These are phyloP conservation scores for Geotrupes spiniger DNA, from an alignment of 2,888 invertebrate species.

Conservation along the genomic window DNA sequence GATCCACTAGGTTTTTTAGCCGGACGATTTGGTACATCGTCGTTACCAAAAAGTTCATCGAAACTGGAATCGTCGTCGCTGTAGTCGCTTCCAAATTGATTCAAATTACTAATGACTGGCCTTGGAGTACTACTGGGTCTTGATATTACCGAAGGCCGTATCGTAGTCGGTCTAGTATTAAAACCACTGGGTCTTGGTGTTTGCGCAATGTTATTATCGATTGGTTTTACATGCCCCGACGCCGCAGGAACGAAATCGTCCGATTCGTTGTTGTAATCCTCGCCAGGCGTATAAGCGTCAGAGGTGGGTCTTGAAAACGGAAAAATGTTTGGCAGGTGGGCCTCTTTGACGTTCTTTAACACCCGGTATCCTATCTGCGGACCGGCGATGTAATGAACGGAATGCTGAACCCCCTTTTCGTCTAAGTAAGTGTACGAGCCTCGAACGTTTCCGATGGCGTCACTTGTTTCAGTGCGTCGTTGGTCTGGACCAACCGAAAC, in stretches of 20 bases:
- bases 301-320: slow-evolving; percentile 49
- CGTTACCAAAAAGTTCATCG: slow-evolving; percentile 11
- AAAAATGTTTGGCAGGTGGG: slow-evolving; percentile 60
- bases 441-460: slow-evolving; percentile 67
- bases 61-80: slow-evolving; percentile 24
- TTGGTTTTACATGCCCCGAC: slow-evolving; percentile 46
- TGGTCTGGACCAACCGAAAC: slow-evolving; percentile 76
- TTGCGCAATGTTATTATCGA: neutral
- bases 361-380: slow-evolving; percentile 76
- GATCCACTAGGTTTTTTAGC: slow-evolving; percentile 1
- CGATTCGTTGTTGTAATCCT: slow-evolving; percentile 38
- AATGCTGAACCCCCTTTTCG: slow-evolving; percentile 72
- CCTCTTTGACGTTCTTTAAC: slow-evolving; percentile 68
- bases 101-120: neutral
- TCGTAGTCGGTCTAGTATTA: slow-evolving; percentile 3
- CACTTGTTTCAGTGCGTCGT: slow-evolving; percentile 70
- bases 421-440: slow-evolving; percentile 77
- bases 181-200: slow-evolving; percentile 6
- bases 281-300: slow-evolving; percentile 41
- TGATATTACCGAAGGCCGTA: neutral
- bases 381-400: slow-evolving; percentile 77
- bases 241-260: slow-evolving; percentile 53
- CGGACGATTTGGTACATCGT: slow-evolving; percentile 5
- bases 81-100: slow-evolving; percentile 4
- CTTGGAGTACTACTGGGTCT: neutral